Percentiles rank a stretch among this genome's conserved stretches.
phyloP scores from a whole-genome alignment of 2,888 invertebrate species.

The Tenthredo scrophulariae region DNA sequence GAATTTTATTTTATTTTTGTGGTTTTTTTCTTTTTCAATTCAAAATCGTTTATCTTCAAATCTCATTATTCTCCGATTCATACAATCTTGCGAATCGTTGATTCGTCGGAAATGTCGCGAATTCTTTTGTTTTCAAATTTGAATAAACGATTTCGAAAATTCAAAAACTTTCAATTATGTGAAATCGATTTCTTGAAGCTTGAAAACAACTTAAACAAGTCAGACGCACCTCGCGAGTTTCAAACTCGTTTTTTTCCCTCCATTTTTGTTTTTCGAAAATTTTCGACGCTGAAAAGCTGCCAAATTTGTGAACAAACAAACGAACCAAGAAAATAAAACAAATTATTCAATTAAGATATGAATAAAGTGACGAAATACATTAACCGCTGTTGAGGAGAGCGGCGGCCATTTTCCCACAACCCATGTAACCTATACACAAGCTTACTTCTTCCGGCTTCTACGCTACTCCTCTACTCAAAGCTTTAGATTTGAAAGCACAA shows the following conservation, averaged over 20 bases:
- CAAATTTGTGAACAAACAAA: background rate
- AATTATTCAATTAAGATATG: background rate
- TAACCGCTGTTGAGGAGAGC: background rate
- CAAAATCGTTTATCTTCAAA: too few species aligned
- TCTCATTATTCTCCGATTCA: too few species aligned
- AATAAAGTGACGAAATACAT: background rate
- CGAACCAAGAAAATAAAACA: background rate
- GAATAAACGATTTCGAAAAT: background rate
- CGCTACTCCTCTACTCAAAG: background rate
- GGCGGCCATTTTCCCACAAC: constrained; percentile 4
- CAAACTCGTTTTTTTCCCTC: background rate
- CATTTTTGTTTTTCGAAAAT: background rate
- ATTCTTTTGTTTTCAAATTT: background rate
- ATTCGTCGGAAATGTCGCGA: too few species aligned
- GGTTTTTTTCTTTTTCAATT: background rate
- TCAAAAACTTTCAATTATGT: background rate
- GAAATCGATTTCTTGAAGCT: background rate
- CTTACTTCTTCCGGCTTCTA: background rate
- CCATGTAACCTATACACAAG: background rate
- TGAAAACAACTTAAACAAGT: background rate
- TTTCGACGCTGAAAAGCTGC: background rate
- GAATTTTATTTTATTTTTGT: background rate
- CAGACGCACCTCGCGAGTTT: too few species aligned
- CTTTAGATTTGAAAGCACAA: constrained; percentile 12
- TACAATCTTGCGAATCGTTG: too few species aligned